These are phyloP conservation scores for Enteromius argenteus DNA, from an alignment of 2,797 vertebrate species.

Conservation along the genomic window DNA sequence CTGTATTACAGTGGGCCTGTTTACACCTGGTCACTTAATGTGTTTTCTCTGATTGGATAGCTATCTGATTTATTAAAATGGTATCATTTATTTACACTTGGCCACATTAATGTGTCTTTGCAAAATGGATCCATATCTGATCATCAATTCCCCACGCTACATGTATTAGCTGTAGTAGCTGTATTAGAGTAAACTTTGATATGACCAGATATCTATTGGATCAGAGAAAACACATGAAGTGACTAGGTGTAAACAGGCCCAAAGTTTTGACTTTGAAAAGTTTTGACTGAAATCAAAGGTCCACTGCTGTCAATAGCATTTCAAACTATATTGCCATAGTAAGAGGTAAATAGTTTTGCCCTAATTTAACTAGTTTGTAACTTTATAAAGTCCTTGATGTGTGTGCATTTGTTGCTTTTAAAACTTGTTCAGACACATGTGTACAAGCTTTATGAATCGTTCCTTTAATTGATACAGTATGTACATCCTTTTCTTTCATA, in stretches of 20 bases:
- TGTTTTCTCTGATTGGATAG: background rate
- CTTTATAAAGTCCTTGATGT: background rate
- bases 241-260: background rate
- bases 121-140: background rate
- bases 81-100: background rate
- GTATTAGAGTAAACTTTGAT: background rate
- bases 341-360: background rate
- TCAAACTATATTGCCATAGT: background rate
- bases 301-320: background rate
- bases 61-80: background rate
- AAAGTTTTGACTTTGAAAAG: too few species aligned
- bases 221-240: background rate
- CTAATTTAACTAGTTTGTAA: background rate
- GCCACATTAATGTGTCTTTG: background rate
- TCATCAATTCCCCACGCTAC: background rate
- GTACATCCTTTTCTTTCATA: conserved; percentile 91
- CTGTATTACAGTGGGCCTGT: background rate
- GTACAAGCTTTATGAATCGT: conserved; percentile 82
- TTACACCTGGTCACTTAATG: background rate
- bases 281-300: background rate
- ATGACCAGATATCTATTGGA: background rate
- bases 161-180: too few species aligned
- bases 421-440: conserved; percentile 61
- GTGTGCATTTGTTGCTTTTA: background rate
- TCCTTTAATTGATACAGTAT: conserved; percentile 91